Evolutionary conservation across 2,113 vertebrate species (phyloP).

Genomic region (Athene cunicularia): DNA sequence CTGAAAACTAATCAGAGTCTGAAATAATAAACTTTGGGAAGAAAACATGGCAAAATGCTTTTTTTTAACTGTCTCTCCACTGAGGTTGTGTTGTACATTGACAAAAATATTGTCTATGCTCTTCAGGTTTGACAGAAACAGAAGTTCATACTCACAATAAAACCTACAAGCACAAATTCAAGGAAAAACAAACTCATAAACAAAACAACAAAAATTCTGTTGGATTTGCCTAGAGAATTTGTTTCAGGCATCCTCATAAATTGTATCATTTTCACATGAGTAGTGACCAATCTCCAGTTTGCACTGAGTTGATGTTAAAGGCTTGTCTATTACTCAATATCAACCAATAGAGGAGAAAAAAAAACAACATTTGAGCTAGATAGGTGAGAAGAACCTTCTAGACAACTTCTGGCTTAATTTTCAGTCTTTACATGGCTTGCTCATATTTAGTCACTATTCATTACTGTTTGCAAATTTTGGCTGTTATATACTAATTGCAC

Average conservation of each 20-base stretch:
- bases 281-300: neutral
- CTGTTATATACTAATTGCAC: neutral
- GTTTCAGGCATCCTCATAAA: neutral
- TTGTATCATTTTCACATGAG: neutral
- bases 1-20: neutral
- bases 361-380: neutral
- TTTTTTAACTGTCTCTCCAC: neutral
- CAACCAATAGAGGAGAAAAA: neutral
- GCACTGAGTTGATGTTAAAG: neutral
- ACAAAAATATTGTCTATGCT: neutral
- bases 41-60: neutral
- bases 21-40: neutral
- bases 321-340: neutral
- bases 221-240: neutral
- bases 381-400: neutral
- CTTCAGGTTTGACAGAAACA: neutral
- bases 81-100: neutral
- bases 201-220: neutral
- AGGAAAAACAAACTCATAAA: neutral
- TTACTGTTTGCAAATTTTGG: neutral
- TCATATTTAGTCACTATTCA: neutral
- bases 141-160: neutral
- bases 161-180: neutral
- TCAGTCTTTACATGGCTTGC: neutral
- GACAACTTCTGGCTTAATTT: neutral